Evolutionary conservation across 2,888 invertebrate genomes (phyloP).

Genomic region (Serrognathus titanus): DNA sequence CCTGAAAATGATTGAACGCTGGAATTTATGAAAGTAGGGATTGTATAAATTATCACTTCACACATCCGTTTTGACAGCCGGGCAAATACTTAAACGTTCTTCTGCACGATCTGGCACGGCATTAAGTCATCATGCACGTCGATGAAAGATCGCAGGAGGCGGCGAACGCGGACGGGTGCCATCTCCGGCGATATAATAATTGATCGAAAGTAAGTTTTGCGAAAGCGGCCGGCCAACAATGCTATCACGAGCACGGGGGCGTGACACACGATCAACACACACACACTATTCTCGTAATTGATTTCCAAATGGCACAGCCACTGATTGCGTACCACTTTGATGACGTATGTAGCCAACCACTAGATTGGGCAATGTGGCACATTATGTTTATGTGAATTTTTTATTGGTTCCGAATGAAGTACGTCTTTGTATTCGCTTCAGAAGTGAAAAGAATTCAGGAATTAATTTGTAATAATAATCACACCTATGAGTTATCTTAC

Average conservation of each 20-base stretch:
- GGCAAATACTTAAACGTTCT: background rate
- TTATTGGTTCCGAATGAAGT: too few relatives aligned
- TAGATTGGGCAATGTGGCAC: too few relatives aligned
- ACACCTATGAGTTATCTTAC: too few relatives aligned
- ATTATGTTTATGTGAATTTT: too few relatives aligned
- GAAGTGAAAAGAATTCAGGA: too few relatives aligned
- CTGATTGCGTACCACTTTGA: background rate
- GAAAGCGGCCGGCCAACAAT: constrained; percentile 39
- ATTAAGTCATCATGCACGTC: background rate
- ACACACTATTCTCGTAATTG: constrained; percentile 38
- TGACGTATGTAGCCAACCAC: too few relatives aligned
- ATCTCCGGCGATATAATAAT: constrained; percentile 15
- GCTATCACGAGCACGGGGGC: constrained; percentile 38
- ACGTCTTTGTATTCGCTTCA: too few relatives aligned
- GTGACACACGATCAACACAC: constrained; percentile 39
- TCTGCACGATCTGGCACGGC: background rate
- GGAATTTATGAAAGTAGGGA: too few relatives aligned
- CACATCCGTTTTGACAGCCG: too few relatives aligned
- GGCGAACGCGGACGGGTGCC: constrained; percentile 1
- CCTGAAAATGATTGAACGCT: too few relatives aligned
- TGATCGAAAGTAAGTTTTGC: constrained; percentile 38
- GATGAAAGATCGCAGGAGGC: background rate
- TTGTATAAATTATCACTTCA: too few relatives aligned
- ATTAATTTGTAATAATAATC: too few relatives aligned
- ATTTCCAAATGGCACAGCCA: constrained; percentile 35